These are phyloP conservation scores for Tragelaphus imberbis DNA, from an alignment of 2,113 vertebrate genomes.

Conservation along the genomic window DNA sequence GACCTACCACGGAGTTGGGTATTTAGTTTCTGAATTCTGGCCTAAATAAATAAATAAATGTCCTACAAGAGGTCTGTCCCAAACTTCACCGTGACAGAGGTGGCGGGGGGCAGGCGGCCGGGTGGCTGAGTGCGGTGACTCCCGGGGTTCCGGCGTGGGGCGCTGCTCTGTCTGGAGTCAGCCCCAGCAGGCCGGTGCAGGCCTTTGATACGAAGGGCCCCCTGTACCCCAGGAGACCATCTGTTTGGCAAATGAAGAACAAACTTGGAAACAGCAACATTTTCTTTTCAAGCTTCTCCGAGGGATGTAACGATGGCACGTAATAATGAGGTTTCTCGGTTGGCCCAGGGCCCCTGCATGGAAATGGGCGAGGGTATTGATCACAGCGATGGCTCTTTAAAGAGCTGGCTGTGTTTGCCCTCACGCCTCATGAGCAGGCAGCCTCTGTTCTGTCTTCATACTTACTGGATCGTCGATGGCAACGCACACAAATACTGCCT, in stretches of 20 bases:
- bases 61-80: background rate
- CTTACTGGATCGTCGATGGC: slow-evolving; percentile 35
- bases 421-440: slow-evolving; percentile 13
- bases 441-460: slow-evolving; percentile 16
- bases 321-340: background rate
- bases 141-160: accelerated
- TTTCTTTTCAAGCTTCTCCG: background rate
- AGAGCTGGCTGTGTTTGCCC: slow-evolving; percentile 47
- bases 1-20: background rate
- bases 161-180: accelerated
- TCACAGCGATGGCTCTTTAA: slow-evolving; percentile 36
- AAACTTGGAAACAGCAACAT: background rate
- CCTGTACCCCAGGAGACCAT: background rate
- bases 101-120: background rate
- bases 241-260: background rate
- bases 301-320: background rate
- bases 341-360: background rate
- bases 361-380: slow-evolving; percentile 10
- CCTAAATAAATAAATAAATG: background rate
- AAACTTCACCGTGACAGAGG: background rate
- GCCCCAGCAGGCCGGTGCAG: accelerated
- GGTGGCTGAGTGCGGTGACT: background rate
- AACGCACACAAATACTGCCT: background rate
- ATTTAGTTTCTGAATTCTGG: background rate
- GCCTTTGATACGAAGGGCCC: background rate